Percentiles rank a stretch among this genome's conserved stretches.
Conservation (phyloP, 1,140 invertebrate species). For the Diabrotica virgifera region DNA sequence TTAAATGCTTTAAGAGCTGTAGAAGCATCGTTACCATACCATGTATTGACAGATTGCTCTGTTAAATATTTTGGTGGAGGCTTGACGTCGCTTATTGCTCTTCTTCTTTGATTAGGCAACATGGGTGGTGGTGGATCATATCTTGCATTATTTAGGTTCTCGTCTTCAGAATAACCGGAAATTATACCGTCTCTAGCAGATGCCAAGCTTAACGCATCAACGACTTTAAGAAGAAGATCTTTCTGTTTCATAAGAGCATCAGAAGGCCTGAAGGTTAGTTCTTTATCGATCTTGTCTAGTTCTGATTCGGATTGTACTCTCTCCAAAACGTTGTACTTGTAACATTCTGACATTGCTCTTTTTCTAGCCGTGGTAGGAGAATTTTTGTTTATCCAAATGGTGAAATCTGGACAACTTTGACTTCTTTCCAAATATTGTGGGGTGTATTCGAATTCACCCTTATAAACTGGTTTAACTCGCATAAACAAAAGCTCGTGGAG, state of each 20-base stretch:
- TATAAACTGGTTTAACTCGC: constrained; percentile 53
- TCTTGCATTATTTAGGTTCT: constrained; percentile 66
- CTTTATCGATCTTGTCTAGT: constrained; percentile 70
- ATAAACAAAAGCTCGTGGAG: constrained; percentile 44
- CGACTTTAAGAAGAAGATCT: constrained; percentile 68
- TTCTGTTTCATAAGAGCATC: constrained; percentile 64
- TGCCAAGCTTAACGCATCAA: constrained; percentile 66
- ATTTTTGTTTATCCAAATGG: constrained; percentile 50
- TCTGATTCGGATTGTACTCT: constrained; percentile 72
- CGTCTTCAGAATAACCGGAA: constrained; percentile 42
- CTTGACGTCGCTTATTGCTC: constrained; percentile 52
- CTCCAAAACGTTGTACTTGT: constrained; percentile 51
- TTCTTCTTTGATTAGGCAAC: constrained; percentile 50
- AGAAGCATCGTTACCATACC: constrained; percentile 61
- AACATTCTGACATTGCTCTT: constrained; percentile 59
- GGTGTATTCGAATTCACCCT: constrained; percentile 47
- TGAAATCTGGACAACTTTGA: constrained; percentile 60
- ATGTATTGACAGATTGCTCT: constrained; percentile 59
- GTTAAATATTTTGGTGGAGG: constrained; percentile 48
- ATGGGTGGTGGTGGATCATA: constrained; percentile 49
- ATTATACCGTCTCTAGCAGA: constrained; percentile 48
- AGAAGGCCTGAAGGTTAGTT: constrained; percentile 64
- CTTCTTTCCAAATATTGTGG: constrained; percentile 46
- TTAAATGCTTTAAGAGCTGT: constrained; percentile 51
- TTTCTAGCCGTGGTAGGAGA: constrained; percentile 55